Evolutionary conservation across 2,888 invertebrate genomes (phyloP).

Genomic region (Congeria kusceri): DNA sequence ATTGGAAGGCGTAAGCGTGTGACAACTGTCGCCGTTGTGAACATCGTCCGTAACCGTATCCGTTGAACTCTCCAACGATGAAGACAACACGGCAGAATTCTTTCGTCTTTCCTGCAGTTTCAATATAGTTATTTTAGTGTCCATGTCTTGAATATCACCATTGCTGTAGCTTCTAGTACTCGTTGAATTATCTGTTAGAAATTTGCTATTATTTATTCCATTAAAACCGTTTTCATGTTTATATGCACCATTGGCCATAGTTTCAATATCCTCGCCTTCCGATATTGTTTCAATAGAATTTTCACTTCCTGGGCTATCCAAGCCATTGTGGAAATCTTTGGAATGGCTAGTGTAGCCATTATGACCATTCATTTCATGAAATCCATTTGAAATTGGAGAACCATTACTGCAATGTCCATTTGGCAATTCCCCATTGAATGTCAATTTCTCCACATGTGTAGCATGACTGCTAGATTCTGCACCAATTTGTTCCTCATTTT

Average conservation of each 20-base stretch:
- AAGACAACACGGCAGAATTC: conserved; percentile 72
- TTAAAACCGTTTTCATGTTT: neutral
- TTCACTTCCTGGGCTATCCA: conserved; percentile 40
- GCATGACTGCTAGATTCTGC: too few relatives aligned
- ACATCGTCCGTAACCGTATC: conserved; percentile 86
- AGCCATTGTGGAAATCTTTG: neutral
- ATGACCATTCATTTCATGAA: conserved; percentile 43
- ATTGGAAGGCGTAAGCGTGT: conserved; percentile 34
- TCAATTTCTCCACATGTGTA: neutral
- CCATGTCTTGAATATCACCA: conserved; percentile 12
- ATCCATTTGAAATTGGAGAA: neutral
- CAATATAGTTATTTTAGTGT: neutral
- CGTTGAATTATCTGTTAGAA: neutral
- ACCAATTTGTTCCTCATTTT: too few relatives aligned
- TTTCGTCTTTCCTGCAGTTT: conserved; percentile 39
- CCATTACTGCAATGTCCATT: conserved; percentile 20
- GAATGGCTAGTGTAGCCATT: conserved; percentile 8
- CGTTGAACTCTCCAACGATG: conserved; percentile 87
- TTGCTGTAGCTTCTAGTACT: neutral
- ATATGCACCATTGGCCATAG: conserved; percentile 23
- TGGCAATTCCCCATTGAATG: conserved; percentile 21
- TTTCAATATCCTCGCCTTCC: conserved; percentile 43
- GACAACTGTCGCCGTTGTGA: conserved; percentile 41
- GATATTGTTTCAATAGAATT: conserved; percentile 59
- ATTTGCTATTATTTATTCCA: neutral